Base-by-base conservation (phyloP, 2,888 invertebrate species). In the Polydrusus cervinus region DNA sequence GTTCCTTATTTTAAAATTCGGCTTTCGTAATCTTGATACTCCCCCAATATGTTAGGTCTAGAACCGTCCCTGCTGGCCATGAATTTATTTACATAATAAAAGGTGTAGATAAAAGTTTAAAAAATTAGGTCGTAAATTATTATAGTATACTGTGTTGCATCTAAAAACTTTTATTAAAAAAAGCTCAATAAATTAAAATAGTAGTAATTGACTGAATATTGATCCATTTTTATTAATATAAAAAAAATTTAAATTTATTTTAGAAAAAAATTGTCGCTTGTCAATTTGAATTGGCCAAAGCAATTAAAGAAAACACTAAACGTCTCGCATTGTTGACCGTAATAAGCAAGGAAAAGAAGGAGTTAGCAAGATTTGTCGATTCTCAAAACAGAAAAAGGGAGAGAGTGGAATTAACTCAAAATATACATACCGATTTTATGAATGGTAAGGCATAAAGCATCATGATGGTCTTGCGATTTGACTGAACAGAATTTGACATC, bases 251-350 rank as follows among this genome's bases (percentile, higher is more conserved):
- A 25, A 34, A 34, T 34, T 7, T 34, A 10, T 80, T 86, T 13
- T 81, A 89, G 86, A 78, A 82, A 69, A 81, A 83, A 74, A 83
- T 87, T 68, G 81, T 80, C 0, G 78, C 84, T 13, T 83, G 85
- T 74, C 85, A 89, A 79, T 82, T 84, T 18, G 85, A 87, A 61
- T 80, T 90, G 40, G 86, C 88, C 10, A 84, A 85, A 71, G 84
- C 87, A 34, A 88, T 90, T 3, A 87, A 88, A 76, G 87, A 88
- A 40, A 90, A 91, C 77, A 90, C 91, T 0, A 88, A 89, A 71
- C 89, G 90, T 76, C 79, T 90, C 40, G 90, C 90, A 80, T 85
- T 91, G 14, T 77, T 91, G 7, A 87, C 89, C 0, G 84, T 90
- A n/a, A 84, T 92, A 34, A 89, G 88, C 55, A 89, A 89, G 64